Base-by-base conservation (phyloP, 2,113 vertebrate genomes). In the Oenanthe melanoleuca region DNA sequence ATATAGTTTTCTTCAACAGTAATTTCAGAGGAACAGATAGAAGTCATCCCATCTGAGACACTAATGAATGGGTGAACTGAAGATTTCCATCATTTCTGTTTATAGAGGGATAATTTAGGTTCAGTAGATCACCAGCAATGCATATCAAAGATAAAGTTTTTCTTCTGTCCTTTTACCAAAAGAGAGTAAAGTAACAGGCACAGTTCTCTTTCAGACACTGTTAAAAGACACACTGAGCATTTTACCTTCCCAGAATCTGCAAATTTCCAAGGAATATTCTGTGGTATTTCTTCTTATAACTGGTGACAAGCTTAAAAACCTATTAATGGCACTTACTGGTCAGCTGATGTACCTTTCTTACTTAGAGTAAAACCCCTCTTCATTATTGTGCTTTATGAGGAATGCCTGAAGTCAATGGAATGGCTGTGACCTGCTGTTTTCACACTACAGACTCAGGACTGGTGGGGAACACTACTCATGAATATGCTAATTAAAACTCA, bases 121-220 rank as follows among this genome's bases (percentile, higher is more conserved):
- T 40, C 12, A 42, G 5, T 50, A 17, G 8, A 38, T 47, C 49
- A 79, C 29, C 56, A 33, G 14, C 8, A 60, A 37, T 37, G 23
- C 3, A 21, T 40, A 59, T n/a, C 33, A 84, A 73, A 80, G 10
- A 31, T 3, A n/a, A 81, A 12, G 0, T 4, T 42, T 89, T 66
- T 34, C 5, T 75, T 87, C 14, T 65, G 6, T 2, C 1, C 2
- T 65, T 71, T 79, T 72, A 38, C 22, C 8, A 49, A 47, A 74
- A 11, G 33, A 67, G 3, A 66, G 3, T 21, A 61, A 69, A 63
- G 2, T 29, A 57, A 80, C 10, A 56, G 21, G 5, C 42, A 47
- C 0, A 0, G 11, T 47, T 25, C 4, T 85, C 23, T 52, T 80
- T 80, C 24, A 40, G 26, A 5, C 14, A 17, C 16, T 28, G 2